These are phyloP conservation scores for Rhagium mordax DNA, from an alignment of 2,888 invertebrate species.

Conservation along the genomic window DNA sequence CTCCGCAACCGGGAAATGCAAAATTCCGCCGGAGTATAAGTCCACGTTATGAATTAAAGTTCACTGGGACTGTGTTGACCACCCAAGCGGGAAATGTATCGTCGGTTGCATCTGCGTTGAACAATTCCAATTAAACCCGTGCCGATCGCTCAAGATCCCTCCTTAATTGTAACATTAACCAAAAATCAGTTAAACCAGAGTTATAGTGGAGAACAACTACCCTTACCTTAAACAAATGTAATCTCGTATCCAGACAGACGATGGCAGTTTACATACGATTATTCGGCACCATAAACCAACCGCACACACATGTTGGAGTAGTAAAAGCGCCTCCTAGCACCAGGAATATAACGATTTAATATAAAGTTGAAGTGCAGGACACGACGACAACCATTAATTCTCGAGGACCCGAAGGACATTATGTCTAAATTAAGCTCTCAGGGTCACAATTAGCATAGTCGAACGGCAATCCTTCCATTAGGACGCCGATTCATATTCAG, in stretches of 20 bases:
- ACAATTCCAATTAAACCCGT: no score
- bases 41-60: no score
- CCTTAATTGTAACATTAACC: no score
- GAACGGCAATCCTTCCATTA: conserved; percentile 59
- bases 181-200: no score
- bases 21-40: no score
- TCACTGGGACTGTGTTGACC: no score
- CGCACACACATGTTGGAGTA: conserved; percentile 55
- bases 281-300: conserved; percentile 43
- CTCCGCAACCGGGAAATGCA: no score
- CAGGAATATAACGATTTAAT: conserved; percentile 55
- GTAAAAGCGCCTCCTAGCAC: conserved; percentile 50
- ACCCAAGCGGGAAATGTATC: no score
- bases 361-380: conserved; percentile 60
- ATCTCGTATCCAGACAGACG: not conserved
- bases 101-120: no score
- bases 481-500: conserved; percentile 60
- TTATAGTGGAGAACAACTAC: no score
- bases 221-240: no score
- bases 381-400: conserved; percentile 61
- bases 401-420: conserved; percentile 62
- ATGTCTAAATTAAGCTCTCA: conserved; percentile 64
- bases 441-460: conserved; percentile 64
- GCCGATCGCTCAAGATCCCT: no score
- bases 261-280: not conserved